Evolutionary conservation across 1,140 invertebrate genomes (phyloP), one percentile per base, ranked within the genome.

Genomic region (Elysia chlorotica): DNA sequence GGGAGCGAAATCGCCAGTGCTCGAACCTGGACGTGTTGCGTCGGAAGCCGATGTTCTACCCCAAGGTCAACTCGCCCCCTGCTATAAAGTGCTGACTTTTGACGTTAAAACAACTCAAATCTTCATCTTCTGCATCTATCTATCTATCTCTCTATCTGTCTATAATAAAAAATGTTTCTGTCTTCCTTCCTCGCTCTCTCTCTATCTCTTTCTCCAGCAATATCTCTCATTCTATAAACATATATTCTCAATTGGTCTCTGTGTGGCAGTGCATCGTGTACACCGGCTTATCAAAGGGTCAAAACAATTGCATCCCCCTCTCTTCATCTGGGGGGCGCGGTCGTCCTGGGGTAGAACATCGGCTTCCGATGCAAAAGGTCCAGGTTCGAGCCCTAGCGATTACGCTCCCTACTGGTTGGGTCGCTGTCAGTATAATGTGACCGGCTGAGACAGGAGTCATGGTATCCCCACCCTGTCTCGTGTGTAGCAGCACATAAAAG

Each of bases 271-370:
- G 10, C 25, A 38, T 65, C 65, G 4, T 59, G 56, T 6, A 17
- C 28, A 19, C 28, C 28, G 10, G 6, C 14, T 19, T 59, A 6
- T 10, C 56, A 6, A 59, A 25, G 56, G 6, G 25, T 17, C 28
- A 25, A 59, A 17, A 48, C 31, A 41, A 1, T 30, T 2, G 21
- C 2, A 0, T 48, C 23, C 1, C 28, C 0, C 19, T 71, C 25
- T 17, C 73, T 74, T 71, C 30, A 41, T 67, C 1, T 76, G 75
- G 75, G 59, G 66, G 57, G 66, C 3, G 53, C 74, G 36, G 30
- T 37, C 28, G 73, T 74, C 41, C 38, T 76, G 0, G 71, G 71
- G 75, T 76, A 72, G 75, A n/a, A n/a, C n/a, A n/a, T n/a, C n/a
- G n/a, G n/a, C n/a, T n/a, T n/a, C n/a, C n/a, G n/a, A n/a, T n/a